Percentiles rank a stretch among this genome's conserved stretches.
These are phyloP conservation scores for Neolamprologus falcicula DNA, from an alignment of 2,113 vertebrate genomes.

Conservation along the genomic window DNA sequence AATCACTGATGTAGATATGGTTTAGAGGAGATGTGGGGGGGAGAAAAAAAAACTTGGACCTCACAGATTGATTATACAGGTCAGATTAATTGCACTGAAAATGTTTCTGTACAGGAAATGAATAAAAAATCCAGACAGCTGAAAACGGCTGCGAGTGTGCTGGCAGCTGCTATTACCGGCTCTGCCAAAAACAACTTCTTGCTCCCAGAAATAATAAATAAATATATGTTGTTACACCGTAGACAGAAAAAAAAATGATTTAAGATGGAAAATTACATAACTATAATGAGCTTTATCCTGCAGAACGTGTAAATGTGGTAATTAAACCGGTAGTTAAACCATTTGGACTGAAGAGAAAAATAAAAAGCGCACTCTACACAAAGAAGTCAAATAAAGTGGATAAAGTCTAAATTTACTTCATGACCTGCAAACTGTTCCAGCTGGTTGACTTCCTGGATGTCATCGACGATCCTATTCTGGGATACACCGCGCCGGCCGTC, in stretches of 20 bases:
- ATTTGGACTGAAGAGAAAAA: not conserved
- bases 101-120: not conserved
- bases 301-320: not conserved
- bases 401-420: not conserved
- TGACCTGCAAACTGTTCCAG: conserved; percentile 43
- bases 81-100: not conserved
- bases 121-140: not conserved
- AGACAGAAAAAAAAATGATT: not conserved
- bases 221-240: not conserved
- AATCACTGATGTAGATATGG: not conserved
- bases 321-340: not conserved
- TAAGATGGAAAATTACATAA: not conserved
- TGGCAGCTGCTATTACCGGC: not conserved
- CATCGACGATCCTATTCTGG: conserved; percentile 84
- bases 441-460: conserved; percentile 87
- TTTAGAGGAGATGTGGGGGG: not conserved
- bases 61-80: not conserved
- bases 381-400: not conserved
- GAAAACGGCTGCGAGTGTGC: not conserved
- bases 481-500: conserved; percentile 81
- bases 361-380: not conserved
- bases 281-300: not conserved
- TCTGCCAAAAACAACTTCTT: not conserved
- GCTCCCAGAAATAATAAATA: not conserved
- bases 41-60: not conserved